Conservation (phyloP, 2,888 invertebrate species). For the Agonum fuliginosum region DNA sequence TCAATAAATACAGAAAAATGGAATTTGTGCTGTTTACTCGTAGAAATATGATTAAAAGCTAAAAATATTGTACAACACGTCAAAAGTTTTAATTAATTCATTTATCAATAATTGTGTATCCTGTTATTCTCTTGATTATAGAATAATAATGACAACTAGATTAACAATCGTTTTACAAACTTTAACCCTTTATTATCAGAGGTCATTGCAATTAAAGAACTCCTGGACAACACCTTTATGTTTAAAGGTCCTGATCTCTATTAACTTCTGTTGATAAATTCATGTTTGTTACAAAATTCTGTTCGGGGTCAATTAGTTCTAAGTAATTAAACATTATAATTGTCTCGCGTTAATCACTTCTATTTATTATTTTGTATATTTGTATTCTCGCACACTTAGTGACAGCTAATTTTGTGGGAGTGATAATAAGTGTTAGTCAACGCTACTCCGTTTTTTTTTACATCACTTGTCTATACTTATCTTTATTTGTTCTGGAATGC, state of each 20-base stretch:
- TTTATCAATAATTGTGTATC: constrained; percentile 7
- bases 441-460: neutral
- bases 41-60: constrained; percentile 8
- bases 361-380: neutral
- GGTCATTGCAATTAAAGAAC: constrained; percentile 27
- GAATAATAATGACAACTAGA: constrained; percentile 12
- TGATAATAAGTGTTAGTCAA: neutral
- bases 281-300: constrained; percentile 3
- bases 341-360: neutral
- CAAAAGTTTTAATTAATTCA: constrained; percentile 4
- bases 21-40: neutral
- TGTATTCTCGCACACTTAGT: constrained; percentile 10
- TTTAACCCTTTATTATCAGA: constrained; percentile 38
- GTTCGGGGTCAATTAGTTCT: constrained; percentile 1
- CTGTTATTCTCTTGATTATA: constrained; percentile 37
- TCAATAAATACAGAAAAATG: constrained; percentile 34
- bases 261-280: constrained; percentile 26
- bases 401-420: constrained; percentile 4
- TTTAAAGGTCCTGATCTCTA: constrained; percentile 27
- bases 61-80: constrained; percentile 3
- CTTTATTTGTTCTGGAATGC: neutral
- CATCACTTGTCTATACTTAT: neutral
- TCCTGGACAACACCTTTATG: constrained; percentile 37
- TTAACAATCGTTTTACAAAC: constrained; percentile 14
- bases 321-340: constrained; percentile 32